Evolutionary conservation across 2,113 vertebrate species (phyloP), one percentile per base, ranked within the genome.

Genomic region (Sterrhoptilus dennistouni): DNA sequence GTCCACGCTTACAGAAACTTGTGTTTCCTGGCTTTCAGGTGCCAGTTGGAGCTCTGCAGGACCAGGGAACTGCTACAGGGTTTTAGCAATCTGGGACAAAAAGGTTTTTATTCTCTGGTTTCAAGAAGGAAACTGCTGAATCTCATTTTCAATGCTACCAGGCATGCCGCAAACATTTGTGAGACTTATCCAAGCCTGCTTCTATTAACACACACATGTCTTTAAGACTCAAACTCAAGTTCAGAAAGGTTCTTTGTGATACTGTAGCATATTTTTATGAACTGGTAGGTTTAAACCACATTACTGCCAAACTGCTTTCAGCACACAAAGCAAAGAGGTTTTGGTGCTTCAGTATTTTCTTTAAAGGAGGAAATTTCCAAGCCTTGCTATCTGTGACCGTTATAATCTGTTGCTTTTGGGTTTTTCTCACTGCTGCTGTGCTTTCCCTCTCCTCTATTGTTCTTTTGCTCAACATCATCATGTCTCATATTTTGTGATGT

Each of bases 141-240:
- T 80, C 31, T 80, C 12, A 40, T 57, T 83, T 88, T 90, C 52
- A 56, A 21, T 70, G 42, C n/a, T 83, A 33, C 29, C 15, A 35
- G 31, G 17, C 11, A 11, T 61, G 40, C n/a, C 9, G 15, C 35
- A 70, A 65, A 75, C 28, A 35, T 71, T 42, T 83, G 13, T 36
- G 56, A 79, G 53, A 8, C n/a, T 57, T 89, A 40, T 12, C 35
- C 44, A 89, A 36, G 23, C 35, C 44, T 36, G 6, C 12, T 82
- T 3, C 36, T 82, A 0, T 38, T 71, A 38, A 47, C 6, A 27
- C 0, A 0, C 14, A 10, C 1, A 1, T 1, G 0, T 28, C 13
- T 65, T 69, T 24, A 45, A 36, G 64, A 74, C 47, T 52, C 36
- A 81, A 53, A 65, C 18, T 70, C 9, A 31, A 38, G 20, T 61